A percentile compares a stretch with the other conserved stretches of the same genome.
Evolutionary conservation across 2,888 invertebrate species (phyloP).

Genomic region (Polydrusus cervinus): DNA sequence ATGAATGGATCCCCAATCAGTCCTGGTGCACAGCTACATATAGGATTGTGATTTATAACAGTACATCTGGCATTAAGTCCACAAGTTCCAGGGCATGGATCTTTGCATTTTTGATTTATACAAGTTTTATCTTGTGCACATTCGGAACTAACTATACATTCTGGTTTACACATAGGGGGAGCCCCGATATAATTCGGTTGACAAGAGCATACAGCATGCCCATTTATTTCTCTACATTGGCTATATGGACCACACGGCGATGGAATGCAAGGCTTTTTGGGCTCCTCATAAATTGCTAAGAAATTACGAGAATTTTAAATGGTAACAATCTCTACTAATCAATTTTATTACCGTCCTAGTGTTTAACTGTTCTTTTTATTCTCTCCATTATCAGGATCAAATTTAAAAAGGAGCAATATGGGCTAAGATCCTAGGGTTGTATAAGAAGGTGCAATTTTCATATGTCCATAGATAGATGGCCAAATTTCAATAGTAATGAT

Average conservation of each 20-base stretch:
- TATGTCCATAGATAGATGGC: too few relatives aligned
- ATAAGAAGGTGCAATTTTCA: too few relatives aligned
- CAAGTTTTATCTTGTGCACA: slow-evolving; percentile 88
- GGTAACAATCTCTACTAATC: background rate
- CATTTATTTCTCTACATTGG: slow-evolving; percentile 81
- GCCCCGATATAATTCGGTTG: slow-evolving; percentile 85
- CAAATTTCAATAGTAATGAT: too few relatives aligned
- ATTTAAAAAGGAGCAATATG: too few relatives aligned
- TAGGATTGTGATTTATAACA: slow-evolving; percentile 89
- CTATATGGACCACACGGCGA: slow-evolving; percentile 89
- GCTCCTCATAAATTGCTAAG: slow-evolving; percentile 62
- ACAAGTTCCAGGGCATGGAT: slow-evolving; percentile 89
- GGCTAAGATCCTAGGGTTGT: too few relatives aligned
- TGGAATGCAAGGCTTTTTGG: slow-evolving; percentile 75
- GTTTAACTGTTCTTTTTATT: background rate
- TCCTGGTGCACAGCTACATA: slow-evolving; percentile 86
- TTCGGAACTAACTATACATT: slow-evolving; percentile 88
- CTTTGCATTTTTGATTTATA: slow-evolving; percentile 84
- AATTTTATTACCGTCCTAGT: background rate
- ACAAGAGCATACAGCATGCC: slow-evolving; percentile 88
- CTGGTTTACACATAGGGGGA: slow-evolving; percentile 84
- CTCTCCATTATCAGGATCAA: too few relatives aligned
- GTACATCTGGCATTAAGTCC: slow-evolving; percentile 87
- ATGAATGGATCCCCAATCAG: slow-evolving; percentile 88
- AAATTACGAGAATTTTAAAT: slow-evolving; percentile 32